Evolutionary conservation across 2,888 invertebrate species (phyloP), one percentile per base, ranked within the genome.

Genomic region (Parthenolecanium corni): DNA sequence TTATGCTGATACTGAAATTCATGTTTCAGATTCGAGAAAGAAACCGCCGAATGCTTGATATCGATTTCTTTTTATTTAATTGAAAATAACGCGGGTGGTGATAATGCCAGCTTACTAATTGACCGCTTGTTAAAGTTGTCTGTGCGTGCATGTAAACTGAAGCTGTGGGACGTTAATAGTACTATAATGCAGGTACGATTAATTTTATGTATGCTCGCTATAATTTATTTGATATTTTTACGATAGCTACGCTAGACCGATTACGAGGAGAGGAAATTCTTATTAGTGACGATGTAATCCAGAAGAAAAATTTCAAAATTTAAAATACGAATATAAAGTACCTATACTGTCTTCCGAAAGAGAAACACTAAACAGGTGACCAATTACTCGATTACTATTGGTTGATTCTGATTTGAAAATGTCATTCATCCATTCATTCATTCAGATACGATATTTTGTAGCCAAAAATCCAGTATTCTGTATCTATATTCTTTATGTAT

Each of bases 21-120:
- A 46, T 62, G 31, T 56, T 64, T n/a, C 64, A 71, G 70, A 24
- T 65, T 66, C 11, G 75, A 74, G 68, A 81, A 82, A 70, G 81
- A 82, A 67, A 85, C 86, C 71, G 38, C 46, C 79, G 80, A 62
- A 75, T 85, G 67, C 54, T 75, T 83, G 53, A 78, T 87, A 86
- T 80, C 85, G 25, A 73, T 86, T 53, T 81, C 83, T 54, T 87
- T 87, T 74, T 86, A 83, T 73, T 74, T 89, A 65, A 76, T 87
- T 69, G 88, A 89, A 74, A 82, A 83, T 71, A 64, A 63, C 11
- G 47, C 54, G 18, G 44, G 63, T n/a, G 63, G 63, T n/a, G 63
- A 63, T 21, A 63, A 53, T 21, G 18, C 36, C 11, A 53, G 46
- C 23, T 24, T 53, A 3, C 23, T 63, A 21, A 23, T 63, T 2